Base-by-base conservation (phyloP, 2,113 vertebrate genomes). In the Galemys pyrenaicus region DNA sequence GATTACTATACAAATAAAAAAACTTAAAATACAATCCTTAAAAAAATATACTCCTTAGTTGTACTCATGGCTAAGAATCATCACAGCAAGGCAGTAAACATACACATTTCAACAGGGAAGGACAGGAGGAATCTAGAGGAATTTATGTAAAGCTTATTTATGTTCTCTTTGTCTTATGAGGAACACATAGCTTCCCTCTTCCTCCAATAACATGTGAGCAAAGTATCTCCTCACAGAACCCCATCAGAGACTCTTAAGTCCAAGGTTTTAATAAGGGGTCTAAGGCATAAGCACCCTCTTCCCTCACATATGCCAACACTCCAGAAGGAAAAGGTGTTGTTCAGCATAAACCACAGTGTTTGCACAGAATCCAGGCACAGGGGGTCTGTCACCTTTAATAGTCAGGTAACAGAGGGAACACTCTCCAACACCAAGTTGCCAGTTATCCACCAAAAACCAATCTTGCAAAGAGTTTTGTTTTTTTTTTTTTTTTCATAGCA, bases 11-110 rank as follows among this genome's bases (percentile, higher is more conserved):
- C 41, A 82, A 73, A n/a, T 83, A 86, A 73, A 92, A n/a, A 68
- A n/a, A 51, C 74, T 94, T 87, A 64, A 70, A 90, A 87, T 51
- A 78, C 9, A 71, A 91, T 15, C 35, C 67, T 71, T 39, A 82
- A 64, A 82, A 24, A 20, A 51, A 32, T 9, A 44, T 44, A 44
- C 5, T 44, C 44, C 44, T 44, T 0, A 41, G 19, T 20, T 81
- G n/a, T 2, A 6, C 37, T 79, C 30, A 41, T 4, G 30, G 41
- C 54, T 65, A 65, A 37, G 35, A 88, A 22, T 56, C 54, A 77
- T 28, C 82, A 51, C 3, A n/a, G 75, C 12, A 12, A 77, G 28
- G 19, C 4, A 64, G 24, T 58, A 73, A 90, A 11, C 20, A 41
- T 13, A 49, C 32, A 87, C 1, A 26, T 54, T 32, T 49, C 58